Conservation (phyloP, 2,797 vertebrate species). For the Poeciliopsis presidionis region DNA sequence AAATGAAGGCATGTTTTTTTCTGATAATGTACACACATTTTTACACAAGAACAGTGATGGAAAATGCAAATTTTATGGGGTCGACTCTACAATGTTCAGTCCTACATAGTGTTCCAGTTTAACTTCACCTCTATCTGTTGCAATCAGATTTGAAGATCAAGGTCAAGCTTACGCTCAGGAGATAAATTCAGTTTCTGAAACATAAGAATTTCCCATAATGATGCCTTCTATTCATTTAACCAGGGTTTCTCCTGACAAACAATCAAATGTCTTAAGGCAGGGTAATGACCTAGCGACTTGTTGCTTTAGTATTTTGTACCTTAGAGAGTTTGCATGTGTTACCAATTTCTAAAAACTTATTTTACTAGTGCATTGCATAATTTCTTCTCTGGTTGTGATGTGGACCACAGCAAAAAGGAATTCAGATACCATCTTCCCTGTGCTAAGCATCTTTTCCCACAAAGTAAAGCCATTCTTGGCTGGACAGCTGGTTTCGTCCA, state of each 20-base stretch:
- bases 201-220: not conserved
- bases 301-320: not conserved
- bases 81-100: conserved; percentile 4
- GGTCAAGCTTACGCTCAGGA: not conserved
- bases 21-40: conserved; percentile 51
- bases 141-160: not conserved
- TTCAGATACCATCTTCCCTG: conserved; percentile 32
- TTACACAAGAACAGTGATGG: not conserved
- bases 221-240: not conserved
- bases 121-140: not conserved
- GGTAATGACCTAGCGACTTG: not conserved
- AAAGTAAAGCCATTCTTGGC: conserved; percentile 31
- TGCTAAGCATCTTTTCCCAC: conserved; percentile 35
- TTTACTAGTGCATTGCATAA: conserved; percentile 16
- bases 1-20: conserved; percentile 39
- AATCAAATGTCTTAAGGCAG: not conserved
- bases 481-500: conserved; percentile 20
- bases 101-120: conserved; percentile 6
- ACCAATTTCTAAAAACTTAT: not conserved
- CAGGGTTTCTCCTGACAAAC: not conserved
- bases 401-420: conserved; percentile 13
- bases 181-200: not conserved
- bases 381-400: not conserved
- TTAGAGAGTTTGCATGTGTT: conserved; percentile 2
- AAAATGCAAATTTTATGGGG: conserved; percentile 4